phyloP scores from a whole-genome alignment of 2,797 vertebrate genomes.

The Gymnothorax javanicus region DNA sequence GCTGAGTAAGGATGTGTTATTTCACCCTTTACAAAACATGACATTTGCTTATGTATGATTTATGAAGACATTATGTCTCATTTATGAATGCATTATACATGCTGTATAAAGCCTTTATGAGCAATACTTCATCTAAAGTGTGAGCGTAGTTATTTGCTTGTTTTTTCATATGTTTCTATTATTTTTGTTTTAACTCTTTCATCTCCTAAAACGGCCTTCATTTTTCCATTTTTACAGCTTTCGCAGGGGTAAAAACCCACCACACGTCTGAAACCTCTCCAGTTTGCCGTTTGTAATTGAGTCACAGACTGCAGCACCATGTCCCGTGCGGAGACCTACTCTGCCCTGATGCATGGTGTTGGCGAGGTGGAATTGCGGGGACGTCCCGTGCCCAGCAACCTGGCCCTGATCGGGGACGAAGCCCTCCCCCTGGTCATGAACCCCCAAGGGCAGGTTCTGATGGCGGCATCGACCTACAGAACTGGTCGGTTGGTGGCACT shows the following conservation, averaged over 20 bases:
- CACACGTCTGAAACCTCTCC: not conserved
- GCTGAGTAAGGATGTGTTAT: no score
- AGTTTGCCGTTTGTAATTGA: not conserved
- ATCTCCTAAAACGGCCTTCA: not conserved
- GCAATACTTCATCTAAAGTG: no score
- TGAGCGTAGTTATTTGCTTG: no score
- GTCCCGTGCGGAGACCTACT: conserved; percentile 54
- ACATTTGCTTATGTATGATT: no score
- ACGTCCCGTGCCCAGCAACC: conserved; percentile 59
- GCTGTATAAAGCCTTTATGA: no score
- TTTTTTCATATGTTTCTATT: no score
- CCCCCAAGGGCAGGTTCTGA: conserved; percentile 69
- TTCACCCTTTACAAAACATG: no score
- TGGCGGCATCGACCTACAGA: conserved; percentile 78
- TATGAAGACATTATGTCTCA: no score
- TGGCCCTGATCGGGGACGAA: conserved; percentile 73
- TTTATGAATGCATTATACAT: no score
- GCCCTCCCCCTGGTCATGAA: conserved; percentile 75
- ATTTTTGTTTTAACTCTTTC: not conserved
- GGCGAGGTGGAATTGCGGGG: conserved; percentile 62
- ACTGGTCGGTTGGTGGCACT: conserved; percentile 75
- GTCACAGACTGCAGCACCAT: conserved; percentile 44
- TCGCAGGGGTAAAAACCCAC: not conserved
- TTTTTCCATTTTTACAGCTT: not conserved
- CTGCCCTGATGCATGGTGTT: conserved; percentile 66